These are phyloP conservation scores for Ficedula albicollis DNA, from an alignment of 2,797 vertebrate genomes.

Conservation along the genomic window DNA sequence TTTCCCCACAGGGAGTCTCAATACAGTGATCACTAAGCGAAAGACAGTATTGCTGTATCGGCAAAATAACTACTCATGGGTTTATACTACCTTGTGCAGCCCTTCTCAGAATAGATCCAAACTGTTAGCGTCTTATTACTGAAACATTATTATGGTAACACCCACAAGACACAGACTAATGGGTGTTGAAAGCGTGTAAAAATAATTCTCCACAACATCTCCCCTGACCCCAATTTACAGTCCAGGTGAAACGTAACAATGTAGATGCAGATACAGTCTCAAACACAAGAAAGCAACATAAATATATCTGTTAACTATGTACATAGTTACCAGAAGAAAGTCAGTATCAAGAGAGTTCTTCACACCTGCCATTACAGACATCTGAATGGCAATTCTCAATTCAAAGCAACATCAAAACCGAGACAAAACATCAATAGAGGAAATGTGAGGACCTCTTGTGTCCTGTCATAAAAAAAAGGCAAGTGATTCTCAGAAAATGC, in stretches of 20 bases:
- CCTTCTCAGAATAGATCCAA: neutral
- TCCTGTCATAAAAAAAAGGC: rapidly evolving
- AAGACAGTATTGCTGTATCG: neutral
- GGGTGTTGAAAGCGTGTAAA: neutral
- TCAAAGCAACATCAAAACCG: neutral
- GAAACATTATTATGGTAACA: neutral
- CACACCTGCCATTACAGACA: neutral
- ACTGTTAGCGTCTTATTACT: neutral
- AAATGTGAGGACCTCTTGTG: neutral
- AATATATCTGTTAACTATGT: neutral
- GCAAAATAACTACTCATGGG: neutral
- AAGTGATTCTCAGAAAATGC: neutral
- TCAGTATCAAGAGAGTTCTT: neutral
- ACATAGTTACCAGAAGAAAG: neutral
- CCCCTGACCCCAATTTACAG: neutral
- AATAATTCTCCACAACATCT: neutral
- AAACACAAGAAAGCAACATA: neutral
- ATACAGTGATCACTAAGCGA: neutral
- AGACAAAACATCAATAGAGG: neutral
- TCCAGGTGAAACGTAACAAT: neutral
- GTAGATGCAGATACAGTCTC: neutral
- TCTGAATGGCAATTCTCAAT: neutral
- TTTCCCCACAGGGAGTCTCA: neutral
- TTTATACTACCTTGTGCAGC: neutral
- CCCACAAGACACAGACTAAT: neutral